Evolutionary conservation across 1,140 invertebrate species (phyloP).

Genomic region (Mamestra configurata): DNA sequence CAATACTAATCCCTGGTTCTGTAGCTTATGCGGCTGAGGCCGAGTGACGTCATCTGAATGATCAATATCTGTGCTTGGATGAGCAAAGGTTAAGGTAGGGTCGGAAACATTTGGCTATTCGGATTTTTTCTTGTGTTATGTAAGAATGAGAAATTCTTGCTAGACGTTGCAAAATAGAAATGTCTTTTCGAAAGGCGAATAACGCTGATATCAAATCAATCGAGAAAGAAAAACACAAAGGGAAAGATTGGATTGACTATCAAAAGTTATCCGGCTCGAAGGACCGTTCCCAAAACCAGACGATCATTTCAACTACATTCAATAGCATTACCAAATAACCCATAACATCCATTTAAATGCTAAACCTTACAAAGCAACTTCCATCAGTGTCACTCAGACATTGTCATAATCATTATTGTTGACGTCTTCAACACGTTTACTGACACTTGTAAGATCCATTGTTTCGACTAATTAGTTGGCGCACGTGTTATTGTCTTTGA

Average conservation of each 20-base stretch:
- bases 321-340: background rate
- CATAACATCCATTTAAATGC: background rate
- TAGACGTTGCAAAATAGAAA: background rate
- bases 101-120: conserved; percentile 2
- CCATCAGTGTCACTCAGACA: background rate
- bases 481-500: background rate
- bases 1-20: conserved; percentile 26
- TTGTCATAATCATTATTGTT: background rate
- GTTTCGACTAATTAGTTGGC: background rate
- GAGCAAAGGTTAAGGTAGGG: conserved; percentile 32
- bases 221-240: background rate
- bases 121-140: conserved; percentile 17
- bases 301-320: background rate
- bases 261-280: background rate
- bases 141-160: background rate
- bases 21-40: background rate
- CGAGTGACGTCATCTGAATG: conserved; percentile 21
- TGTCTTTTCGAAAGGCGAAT: background rate
- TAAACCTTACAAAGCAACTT: background rate
- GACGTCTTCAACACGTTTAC: conserved; percentile 24
- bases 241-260: background rate
- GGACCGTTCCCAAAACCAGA: background rate
- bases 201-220: background rate
- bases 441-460: conserved; percentile 33
- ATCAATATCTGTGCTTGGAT: conserved; percentile 21